Evolutionary conservation across 2,113 vertebrate genomes (phyloP).

Genomic region (Hippoglossus stenolepis): DNA sequence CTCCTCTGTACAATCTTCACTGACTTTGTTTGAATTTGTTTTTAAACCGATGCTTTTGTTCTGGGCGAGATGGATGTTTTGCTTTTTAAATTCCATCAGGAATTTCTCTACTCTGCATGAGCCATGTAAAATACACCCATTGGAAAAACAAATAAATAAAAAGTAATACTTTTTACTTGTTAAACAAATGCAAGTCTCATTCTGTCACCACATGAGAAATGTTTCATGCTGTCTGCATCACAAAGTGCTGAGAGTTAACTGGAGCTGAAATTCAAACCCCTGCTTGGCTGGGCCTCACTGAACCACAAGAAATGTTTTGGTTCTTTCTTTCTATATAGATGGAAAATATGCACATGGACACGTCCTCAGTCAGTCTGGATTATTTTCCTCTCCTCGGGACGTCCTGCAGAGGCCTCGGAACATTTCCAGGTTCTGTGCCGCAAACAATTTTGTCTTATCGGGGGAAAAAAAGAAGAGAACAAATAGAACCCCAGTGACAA

Average conservation of each 20-base stretch:
- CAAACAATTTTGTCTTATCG: neutral
- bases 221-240: neutral
- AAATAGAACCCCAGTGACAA: conserved; percentile 37
- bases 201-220: neutral
- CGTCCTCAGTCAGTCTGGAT: conserved; percentile 35
- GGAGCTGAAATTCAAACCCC: conserved; percentile 30
- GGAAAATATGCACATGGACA: conserved; percentile 48
- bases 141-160: neutral
- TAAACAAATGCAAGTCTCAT: neutral
- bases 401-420: conserved; percentile 16
- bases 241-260: conserved; percentile 16
- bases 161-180: neutral
- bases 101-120: neutral
- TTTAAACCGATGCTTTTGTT: neutral
- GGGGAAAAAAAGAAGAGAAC: neutral
- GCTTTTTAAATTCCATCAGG: neutral
- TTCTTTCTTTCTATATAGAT: conserved; percentile 29
- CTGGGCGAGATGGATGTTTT: neutral
- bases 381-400: conserved; percentile 25
- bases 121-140: neutral
- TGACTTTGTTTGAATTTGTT: neutral
- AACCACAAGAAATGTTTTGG: conserved; percentile 49
- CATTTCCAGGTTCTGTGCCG: conserved; percentile 8
- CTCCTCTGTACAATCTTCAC: no score
- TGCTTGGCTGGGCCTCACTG: conserved; percentile 2